These are phyloP conservation scores for Drepana arcuata DNA, from an alignment of 1,140 invertebrate genomes.

Conservation along the genomic window DNA sequence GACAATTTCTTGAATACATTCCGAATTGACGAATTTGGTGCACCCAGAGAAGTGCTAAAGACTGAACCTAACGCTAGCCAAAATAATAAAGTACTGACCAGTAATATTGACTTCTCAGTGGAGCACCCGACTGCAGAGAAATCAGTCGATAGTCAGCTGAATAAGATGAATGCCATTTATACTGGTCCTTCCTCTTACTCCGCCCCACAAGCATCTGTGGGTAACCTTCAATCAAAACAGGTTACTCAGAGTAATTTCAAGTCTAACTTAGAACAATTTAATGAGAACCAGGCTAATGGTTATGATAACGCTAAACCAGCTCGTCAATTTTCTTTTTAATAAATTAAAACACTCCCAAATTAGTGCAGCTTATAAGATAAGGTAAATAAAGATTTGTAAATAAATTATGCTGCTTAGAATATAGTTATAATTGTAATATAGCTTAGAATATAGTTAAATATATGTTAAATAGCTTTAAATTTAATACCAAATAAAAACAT, in stretches of 20 bases:
- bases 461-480: too few species aligned
- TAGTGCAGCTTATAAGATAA: too few species aligned
- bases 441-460: too few species aligned
- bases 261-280: constrained; percentile 42
- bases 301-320: constrained; percentile 35
- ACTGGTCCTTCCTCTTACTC: constrained; percentile 52
- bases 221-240: constrained; percentile 23
- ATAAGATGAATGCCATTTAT: constrained; percentile 30
- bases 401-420: too few species aligned
- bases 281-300: constrained; percentile 30
- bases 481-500: too few species aligned
- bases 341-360: too few species aligned
- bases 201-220: constrained; percentile 45
- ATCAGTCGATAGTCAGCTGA: constrained; percentile 17
- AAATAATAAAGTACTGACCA: constrained; percentile 17
- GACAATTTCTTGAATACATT: constrained; percentile 36
- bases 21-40: constrained; percentile 34
- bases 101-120: constrained; percentile 31
- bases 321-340: constrained; percentile 25
- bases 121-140: constrained; percentile 22
- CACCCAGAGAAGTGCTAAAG: constrained; percentile 19
- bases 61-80: constrained; percentile 11
- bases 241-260: constrained; percentile 24
- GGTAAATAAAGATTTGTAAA: constrained; percentile 7
- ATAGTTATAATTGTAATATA: too few species aligned